phyloP scores from a whole-genome alignment of 2,113 vertebrate species.

The Donacobius atricapilla region DNA sequence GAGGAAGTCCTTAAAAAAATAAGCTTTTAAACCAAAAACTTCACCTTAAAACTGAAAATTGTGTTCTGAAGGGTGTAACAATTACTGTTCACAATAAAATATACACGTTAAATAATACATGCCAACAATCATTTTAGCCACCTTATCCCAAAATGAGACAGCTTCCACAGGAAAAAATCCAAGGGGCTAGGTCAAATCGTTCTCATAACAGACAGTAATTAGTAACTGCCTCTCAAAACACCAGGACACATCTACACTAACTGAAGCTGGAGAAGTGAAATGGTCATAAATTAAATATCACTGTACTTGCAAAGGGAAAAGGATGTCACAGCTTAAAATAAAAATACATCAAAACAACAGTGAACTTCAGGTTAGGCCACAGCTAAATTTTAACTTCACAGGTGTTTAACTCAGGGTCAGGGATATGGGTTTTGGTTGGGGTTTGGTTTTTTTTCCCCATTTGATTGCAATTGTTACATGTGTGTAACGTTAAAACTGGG shows the following conservation, averaged over 20 bases:
- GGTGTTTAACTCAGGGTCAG: neutral
- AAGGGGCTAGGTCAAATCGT: neutral
- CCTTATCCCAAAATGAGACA: neutral
- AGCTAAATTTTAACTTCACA: neutral
- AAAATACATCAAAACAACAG: neutral
- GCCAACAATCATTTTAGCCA: neutral
- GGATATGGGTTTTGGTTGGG: no score
- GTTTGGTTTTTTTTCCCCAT: rapidly evolving
- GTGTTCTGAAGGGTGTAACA: neutral
- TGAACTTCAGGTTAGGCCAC: neutral
- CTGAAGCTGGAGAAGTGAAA: neutral
- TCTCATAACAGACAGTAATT: neutral
- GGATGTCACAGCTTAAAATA: neutral
- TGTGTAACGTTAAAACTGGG: neutral
- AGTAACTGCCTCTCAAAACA: neutral
- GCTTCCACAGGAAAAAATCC: neutral
- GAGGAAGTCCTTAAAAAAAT: neutral
- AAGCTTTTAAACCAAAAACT: neutral
- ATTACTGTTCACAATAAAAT: neutral
- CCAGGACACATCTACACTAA: neutral
- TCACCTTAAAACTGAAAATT: neutral
- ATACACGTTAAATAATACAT: neutral
- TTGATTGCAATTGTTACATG: neutral
- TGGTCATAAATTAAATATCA: neutral
- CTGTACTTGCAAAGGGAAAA: neutral